A percentile compares a stretch with the other conserved stretches of the same genome.
Conservation (phyloP, 2,888 invertebrate genomes). For the Gryllus longicercus region DNA sequence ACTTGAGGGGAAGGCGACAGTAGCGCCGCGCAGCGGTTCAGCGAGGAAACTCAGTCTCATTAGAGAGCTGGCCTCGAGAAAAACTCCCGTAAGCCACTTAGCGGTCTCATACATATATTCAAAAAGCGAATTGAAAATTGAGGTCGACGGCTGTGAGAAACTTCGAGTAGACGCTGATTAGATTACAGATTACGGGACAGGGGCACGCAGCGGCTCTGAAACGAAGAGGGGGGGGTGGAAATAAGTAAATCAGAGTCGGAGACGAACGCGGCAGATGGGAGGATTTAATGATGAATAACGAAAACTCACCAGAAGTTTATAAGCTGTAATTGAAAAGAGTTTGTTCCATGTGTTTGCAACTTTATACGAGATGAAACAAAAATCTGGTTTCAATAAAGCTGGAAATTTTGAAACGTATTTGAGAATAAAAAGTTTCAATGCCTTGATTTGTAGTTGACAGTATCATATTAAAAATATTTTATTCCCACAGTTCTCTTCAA, state of each 20-base stretch:
- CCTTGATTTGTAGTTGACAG: no score
- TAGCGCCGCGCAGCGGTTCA: no score
- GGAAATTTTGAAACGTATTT: no score
- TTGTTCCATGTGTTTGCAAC: background rate
- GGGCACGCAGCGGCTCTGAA: background rate
- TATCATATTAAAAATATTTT: no score
- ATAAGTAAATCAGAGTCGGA: conserved; percentile 9
- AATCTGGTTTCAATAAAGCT: no score
- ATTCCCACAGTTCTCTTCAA: no score
- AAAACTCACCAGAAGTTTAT: background rate
- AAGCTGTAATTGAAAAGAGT: conserved; percentile 1
- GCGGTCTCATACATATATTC: conserved; percentile 9
- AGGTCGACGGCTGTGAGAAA: background rate
- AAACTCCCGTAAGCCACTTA: conserved; percentile 1
- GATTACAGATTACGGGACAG: background rate
- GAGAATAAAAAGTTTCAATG: no score
- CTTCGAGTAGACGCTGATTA: conserved; percentile 8
- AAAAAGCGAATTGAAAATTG: conserved; percentile 17
- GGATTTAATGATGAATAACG: background rate
- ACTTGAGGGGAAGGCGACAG: no score
- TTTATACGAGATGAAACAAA: no score
- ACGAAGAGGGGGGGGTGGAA: background rate
- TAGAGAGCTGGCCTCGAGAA: background rate
- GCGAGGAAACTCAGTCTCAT: background rate
- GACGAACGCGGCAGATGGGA: background rate